phyloP scores from a whole-genome alignment of 2,113 vertebrate genomes.

The Strix uralensis region DNA sequence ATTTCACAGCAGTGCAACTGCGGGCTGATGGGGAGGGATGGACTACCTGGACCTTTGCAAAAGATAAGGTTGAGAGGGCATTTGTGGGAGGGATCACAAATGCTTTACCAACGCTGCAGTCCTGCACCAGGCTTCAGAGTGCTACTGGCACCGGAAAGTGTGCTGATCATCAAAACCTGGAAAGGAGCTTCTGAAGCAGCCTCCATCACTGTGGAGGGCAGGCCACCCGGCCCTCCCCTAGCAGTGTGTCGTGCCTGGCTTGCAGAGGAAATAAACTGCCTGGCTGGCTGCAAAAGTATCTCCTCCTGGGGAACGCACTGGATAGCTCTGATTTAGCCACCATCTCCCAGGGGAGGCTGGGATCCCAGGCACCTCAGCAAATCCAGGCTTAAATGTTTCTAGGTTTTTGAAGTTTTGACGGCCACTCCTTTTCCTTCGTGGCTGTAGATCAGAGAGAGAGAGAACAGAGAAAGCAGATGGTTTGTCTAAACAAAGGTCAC shows the following conservation, averaged over 20 bases:
- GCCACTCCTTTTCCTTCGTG: not conserved
- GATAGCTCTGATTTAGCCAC: not conserved
- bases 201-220: fast-evolving
- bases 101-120: not conserved
- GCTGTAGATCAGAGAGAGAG: not conserved
- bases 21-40: not conserved
- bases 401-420: not conserved
- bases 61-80: not conserved
- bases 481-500: not conserved
- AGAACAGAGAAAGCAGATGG: not conserved
- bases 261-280: not conserved
- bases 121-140: not conserved
- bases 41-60: not conserved
- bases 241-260: not conserved
- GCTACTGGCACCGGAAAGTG: not conserved
- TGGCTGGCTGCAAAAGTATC: not conserved
- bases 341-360: not conserved
- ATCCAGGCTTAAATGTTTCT: not conserved
- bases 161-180: not conserved
- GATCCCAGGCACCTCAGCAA: not conserved
- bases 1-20: not conserved
- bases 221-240: not conserved
- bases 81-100: not conserved
- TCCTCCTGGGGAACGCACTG: not conserved
- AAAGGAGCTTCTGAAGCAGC: not conserved